Conservation (phyloP, 2,888 invertebrate genomes). For the Norana najaformis region DNA sequence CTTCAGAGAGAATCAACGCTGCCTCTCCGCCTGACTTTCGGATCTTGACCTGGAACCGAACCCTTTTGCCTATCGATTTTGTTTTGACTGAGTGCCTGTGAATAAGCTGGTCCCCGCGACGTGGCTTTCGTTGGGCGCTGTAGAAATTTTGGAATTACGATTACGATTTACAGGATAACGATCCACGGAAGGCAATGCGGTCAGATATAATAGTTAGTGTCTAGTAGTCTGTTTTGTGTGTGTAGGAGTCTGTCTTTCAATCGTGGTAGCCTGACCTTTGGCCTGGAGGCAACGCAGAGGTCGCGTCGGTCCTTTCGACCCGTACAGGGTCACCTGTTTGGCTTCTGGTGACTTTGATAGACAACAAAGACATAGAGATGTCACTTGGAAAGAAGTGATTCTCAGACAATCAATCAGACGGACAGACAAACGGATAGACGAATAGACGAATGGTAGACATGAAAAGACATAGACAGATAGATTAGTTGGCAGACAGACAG, state of each 20-base stretch:
- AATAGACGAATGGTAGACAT: neutral
- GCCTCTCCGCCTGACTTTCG: too few relatives aligned
- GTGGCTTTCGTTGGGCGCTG: too few relatives aligned
- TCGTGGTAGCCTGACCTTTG: neutral
- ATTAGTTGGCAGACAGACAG: too few relatives aligned
- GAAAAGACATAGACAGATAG: neutral
- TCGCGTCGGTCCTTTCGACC: neutral
- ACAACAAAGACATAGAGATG: neutral
- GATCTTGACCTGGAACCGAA: too few relatives aligned
- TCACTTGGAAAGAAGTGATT: neutral
- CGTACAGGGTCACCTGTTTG: neutral
- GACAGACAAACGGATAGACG: neutral
- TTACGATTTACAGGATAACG: neutral
- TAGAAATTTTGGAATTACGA: too few relatives aligned
- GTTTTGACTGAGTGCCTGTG: too few relatives aligned
- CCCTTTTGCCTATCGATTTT: too few relatives aligned
- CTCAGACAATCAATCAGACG: neutral
- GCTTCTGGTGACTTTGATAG: neutral
- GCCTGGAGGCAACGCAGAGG: neutral
- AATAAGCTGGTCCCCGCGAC: too few relatives aligned
- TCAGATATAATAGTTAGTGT: neutral
- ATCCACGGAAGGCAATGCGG: neutral
- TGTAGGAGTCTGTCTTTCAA: neutral
- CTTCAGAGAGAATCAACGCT: neutral
- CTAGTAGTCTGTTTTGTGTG: neutral